Evolutionary conservation across 2,113 vertebrate species (phyloP), one percentile per base, ranked within the genome.

Genomic region (Mustela nigripes): DNA sequence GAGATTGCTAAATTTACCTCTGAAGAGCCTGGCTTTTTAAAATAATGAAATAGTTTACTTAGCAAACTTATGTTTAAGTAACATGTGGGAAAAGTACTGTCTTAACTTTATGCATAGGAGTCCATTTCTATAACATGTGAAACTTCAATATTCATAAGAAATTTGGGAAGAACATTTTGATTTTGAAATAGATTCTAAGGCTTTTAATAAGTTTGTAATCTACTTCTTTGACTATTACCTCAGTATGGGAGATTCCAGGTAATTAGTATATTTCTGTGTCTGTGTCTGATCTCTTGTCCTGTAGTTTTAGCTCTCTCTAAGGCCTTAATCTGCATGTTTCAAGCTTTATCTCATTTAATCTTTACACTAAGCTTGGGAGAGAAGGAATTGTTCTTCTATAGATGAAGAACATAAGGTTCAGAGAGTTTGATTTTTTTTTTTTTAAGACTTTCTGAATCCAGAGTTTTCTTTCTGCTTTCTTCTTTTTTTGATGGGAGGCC

Each of bases 111-210:
- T 65, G 36, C 79, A 8, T 97, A 33, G 53, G 10, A 94, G 26
- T 95, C 26, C 36, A 50, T 95, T 90, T 96, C 28, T 95, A 5
- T 78, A 74, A 81, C 22, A 82, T 94, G 28, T 93, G 65, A 91
- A 96, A 93, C 58, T 36, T 94, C 11, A 95, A 1, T 93, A 65
- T 96, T 93, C 26, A 80, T 87, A 84, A 97, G 91, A 91, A 89
- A 91, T 84, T 88, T 97, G 58, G 87, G 63, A 89, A 94, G 74
- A 80, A 62, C 11, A 60, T 80, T 95, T 91, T 94, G 5, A 92
- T 95, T 85, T 96, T 85, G 84, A 96, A 88, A 58, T 95, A 39
- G 24, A 36, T 45, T 83, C 50, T 95, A 65, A 94, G 84, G 60
- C 28, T 26, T 93, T 79, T 11, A 85, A 73, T 78, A 85, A 53